phyloP scores from a whole-genome alignment of 2,888 invertebrate species.

The Patella caerulea region DNA sequence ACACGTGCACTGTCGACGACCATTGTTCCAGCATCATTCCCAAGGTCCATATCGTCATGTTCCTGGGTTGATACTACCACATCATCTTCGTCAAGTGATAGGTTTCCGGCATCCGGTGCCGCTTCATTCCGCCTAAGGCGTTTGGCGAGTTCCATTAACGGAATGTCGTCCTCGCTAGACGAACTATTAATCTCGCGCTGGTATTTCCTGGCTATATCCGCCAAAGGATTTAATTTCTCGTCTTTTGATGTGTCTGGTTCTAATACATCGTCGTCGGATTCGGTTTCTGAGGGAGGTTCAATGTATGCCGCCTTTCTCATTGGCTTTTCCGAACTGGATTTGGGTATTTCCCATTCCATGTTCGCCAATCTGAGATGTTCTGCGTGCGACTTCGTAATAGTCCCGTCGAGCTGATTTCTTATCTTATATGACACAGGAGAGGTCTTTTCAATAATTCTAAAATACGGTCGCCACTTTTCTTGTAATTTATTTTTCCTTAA shows the following conservation, averaged over 20 bases:
- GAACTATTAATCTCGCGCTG: constrained; percentile 12
- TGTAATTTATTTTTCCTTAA: constrained; percentile 30
- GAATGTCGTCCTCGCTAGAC: constrained; percentile 19
- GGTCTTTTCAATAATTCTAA: constrained; percentile 33
- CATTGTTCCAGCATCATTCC: too few relatives aligned
- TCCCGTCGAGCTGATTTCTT: constrained; percentile 13
- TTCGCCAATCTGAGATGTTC: constrained; percentile 22
- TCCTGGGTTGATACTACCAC: too few relatives aligned
- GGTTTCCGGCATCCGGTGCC: not conserved
- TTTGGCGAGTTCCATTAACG: constrained; percentile 22
- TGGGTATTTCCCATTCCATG: constrained; percentile 25
- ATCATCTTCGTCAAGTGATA: too few relatives aligned
- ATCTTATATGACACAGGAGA: constrained; percentile 26
- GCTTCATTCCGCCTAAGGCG: not conserved
- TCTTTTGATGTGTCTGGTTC: not conserved
- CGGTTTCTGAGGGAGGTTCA: constrained; percentile 13
- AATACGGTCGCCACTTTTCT: constrained; percentile 37
- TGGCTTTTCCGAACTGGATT: not conserved
- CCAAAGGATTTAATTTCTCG: not conserved
- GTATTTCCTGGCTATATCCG: not conserved
- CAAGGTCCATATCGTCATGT: too few relatives aligned
- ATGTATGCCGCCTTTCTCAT: constrained; percentile 18
- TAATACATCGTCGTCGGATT: not conserved
- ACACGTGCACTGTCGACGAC: too few relatives aligned
- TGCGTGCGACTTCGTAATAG: constrained; percentile 19